Percentiles rank a stretch among this genome's conserved stretches.
phyloP scores from a whole-genome alignment of 2,797 vertebrate species.

The Eurystomus glaucurus region DNA sequence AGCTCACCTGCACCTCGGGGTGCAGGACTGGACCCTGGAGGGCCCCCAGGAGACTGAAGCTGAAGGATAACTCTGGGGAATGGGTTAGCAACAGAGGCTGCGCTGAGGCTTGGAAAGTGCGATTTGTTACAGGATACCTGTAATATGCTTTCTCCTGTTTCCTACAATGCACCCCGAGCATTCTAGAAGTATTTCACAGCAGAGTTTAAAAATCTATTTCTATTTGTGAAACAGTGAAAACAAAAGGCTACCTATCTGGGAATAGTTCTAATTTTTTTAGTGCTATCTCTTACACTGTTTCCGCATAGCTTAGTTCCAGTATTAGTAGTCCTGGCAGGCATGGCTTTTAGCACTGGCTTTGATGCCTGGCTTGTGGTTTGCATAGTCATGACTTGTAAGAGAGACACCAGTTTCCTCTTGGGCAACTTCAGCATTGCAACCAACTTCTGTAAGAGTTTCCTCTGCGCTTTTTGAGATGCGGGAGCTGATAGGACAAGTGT shows the following conservation, averaged over 20 bases:
- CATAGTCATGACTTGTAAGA: constrained; percentile 25
- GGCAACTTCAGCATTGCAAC: constrained; percentile 57
- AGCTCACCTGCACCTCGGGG: background rate
- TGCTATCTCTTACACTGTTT: background rate
- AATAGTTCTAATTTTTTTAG: background rate
- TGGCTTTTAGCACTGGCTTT: constrained; percentile 11
- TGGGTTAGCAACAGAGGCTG: background rate
- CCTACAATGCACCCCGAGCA: background rate
- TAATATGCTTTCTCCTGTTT: background rate
- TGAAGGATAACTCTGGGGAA: background rate
- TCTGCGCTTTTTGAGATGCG: constrained; percentile 42
- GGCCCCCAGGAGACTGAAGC: background rate
- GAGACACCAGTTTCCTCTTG: constrained; percentile 67
- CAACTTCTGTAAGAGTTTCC: constrained; percentile 64
- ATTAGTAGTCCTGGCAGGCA: background rate
- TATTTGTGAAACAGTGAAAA: background rate
- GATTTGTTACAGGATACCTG: accelerated
- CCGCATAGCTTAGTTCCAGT: background rate
- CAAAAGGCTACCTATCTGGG: accelerated
- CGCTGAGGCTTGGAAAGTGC: background rate
- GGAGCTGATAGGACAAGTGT: constrained; percentile 30
- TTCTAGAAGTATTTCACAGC: background rate
- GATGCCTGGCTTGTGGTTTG: constrained; percentile 40
- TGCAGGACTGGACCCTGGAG: background rate
- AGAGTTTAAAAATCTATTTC: background rate